Evolutionary conservation across 2,113 vertebrate species (phyloP), one percentile per base, ranked within the genome.

Genomic region (Erythrolamprus reginae): DNA sequence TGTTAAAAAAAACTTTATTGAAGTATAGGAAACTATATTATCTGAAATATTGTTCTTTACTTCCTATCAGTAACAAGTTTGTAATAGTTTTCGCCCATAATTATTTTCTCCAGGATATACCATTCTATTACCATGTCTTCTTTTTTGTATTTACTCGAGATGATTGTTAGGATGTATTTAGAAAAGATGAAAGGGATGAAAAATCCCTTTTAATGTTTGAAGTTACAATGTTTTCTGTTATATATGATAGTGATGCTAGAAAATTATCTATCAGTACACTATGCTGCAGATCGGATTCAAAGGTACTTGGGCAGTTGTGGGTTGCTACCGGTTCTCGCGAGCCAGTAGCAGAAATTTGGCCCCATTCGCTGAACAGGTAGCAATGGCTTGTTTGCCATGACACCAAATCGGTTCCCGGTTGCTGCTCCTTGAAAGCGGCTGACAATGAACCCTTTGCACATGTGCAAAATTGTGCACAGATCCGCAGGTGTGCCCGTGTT

Each of bases 1-100:
- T 48, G 7, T 82, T 93, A 93, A 90, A 93, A 82, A 50, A 77
- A 77, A 21, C 65, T 19, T 38, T 77, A 38, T 38, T 77, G 21
- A 77, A 38, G 15, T 7, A 77, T 77, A 77, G 17, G 15, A 77
- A 77, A 77, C 65, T 38, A 21, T 38, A 77, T 38, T 38, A 77
- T 38, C 17, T 38, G 33, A 77, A 77, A 77, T 77, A 77, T 8
- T 77, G 12, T 21, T 28, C 26, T 42, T 84, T 33, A 28, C 8
- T 2, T 42, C n/a, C n/a, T 82, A 52, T 51, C 42, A 33, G 17
- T 2, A 48, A 33, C 33, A 33, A 0, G 33, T 19, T 10, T 51
- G 47, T 77, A 13, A 10, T 51, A 4, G 26, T 42, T 45, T 87
- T 33, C 33, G 15, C 65, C n/a, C n/a, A 48, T 5, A 48, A 24